These are phyloP conservation scores for Astreopora myriophthalma DNA, from an alignment of 64 coral and sea anemone species.

Conservation along the genomic window DNA sequence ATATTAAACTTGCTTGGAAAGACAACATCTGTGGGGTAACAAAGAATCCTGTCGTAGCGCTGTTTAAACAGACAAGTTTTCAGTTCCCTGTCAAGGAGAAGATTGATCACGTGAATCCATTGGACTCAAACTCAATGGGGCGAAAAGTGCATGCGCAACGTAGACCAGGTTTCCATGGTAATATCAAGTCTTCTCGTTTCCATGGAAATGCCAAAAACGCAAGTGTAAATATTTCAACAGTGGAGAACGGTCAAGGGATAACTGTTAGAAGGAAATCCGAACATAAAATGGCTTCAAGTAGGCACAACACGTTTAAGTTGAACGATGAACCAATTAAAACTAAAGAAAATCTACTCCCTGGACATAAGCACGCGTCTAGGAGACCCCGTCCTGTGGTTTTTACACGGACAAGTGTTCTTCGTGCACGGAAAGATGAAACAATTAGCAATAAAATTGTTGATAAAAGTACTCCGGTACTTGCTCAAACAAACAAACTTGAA, in stretches of 20 bases:
- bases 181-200: background rate
- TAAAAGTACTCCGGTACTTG: background rate
- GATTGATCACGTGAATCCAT: slow-evolving; percentile 53
- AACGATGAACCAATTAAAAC: background rate
- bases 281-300: background rate
- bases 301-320: background rate
- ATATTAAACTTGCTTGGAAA: slow-evolving; percentile 90
- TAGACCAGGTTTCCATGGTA: slow-evolving; percentile 27
- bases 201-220: background rate
- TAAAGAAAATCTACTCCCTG: background rate
- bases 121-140: slow-evolving; percentile 63
- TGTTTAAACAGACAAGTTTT: slow-evolving; percentile 84
- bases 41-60: slow-evolving; percentile 80
- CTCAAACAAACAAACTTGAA: background rate
- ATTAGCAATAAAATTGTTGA: background rate
- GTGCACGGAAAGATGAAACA: background rate
- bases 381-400: background rate
- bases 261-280: background rate
- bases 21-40: slow-evolving; percentile 91
- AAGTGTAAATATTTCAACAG: background rate
- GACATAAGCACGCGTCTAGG: background rate
- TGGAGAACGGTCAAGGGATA: background rate
- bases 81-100: slow-evolving; percentile 87
- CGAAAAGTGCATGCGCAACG: slow-evolving; percentile 61
- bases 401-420: background rate